Conservation (phyloP, 2,113 vertebrate species). For the Rallus limicola region DNA sequence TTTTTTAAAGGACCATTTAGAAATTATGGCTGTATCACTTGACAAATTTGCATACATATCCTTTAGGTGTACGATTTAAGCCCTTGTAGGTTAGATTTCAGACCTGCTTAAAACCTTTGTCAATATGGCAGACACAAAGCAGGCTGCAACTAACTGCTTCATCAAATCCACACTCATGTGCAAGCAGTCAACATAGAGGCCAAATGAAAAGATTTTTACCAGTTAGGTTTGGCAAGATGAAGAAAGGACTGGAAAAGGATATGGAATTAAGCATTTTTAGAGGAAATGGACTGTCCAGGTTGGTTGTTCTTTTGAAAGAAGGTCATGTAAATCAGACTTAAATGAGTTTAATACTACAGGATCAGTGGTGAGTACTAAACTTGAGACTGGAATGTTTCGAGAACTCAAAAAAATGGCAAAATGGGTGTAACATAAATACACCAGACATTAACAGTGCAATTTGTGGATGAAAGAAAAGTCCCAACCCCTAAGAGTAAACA, state of each 20-base stretch:
- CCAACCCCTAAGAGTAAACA: constrained; percentile 31
- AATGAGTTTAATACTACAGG: not conserved
- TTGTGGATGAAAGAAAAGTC: not conserved
- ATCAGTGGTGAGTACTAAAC: not conserved
- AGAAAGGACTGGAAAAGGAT: not conserved
- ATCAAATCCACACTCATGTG: not conserved
- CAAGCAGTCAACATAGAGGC: not conserved
- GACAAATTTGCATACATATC: not conserved
- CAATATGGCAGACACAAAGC: not conserved
- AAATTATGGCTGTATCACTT: not conserved
- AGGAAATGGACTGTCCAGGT: not conserved
- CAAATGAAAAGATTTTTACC: not conserved
- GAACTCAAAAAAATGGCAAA: not conserved
- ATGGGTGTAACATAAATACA: not conserved
- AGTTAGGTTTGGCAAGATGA: not conserved
- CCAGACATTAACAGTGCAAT: not conserved
- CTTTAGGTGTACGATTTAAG: not conserved
- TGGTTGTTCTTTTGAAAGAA: not conserved
- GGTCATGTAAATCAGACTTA: not conserved
- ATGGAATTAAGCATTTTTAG: not conserved
- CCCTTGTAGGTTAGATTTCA: not conserved
- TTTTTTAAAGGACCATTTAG: not conserved
- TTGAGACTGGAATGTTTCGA: not conserved
- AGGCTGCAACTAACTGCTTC: not conserved
- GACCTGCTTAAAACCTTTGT: not conserved